Conservation (phyloP, 1,140 invertebrate genomes). For the Liolophura sinensis region DNA sequence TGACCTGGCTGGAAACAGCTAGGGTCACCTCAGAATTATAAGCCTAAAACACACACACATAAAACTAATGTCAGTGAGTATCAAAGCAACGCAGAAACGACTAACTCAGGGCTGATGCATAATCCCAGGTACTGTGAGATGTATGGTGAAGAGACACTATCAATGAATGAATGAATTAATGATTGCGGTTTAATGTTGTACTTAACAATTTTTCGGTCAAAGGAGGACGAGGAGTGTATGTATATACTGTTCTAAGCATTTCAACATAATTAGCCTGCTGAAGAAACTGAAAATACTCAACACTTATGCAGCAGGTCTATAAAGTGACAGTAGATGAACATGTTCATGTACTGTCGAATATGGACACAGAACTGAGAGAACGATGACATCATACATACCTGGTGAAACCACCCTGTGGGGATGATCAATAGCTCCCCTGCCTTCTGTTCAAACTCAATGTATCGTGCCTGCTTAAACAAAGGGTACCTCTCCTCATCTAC, state of each 20-base stretch:
- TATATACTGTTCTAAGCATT: too few relatives aligned
- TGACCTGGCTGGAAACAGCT: slow-evolving; percentile 50
- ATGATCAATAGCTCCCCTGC: slow-evolving; percentile 55
- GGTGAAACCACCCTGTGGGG: slow-evolving; percentile 58
- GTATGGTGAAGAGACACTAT: too few relatives aligned
- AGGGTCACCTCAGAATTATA: slow-evolving; percentile 51
- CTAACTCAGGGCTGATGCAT: too few relatives aligned
- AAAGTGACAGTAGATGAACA: too few relatives aligned
- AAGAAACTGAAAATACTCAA: not conserved
- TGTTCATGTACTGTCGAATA: too few relatives aligned
- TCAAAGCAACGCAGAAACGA: too few relatives aligned
- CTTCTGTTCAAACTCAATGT: slow-evolving; percentile 48
- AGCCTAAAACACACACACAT: slow-evolving; percentile 32
- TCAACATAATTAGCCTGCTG: not conserved
- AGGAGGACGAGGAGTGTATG: too few relatives aligned
- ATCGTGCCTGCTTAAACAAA: slow-evolving; percentile 29
- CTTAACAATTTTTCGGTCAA: too few relatives aligned
- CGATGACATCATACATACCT: slow-evolving; percentile 37
- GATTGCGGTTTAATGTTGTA: too few relatives aligned
- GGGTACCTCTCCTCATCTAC: slow-evolving; percentile 31
- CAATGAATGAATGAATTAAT: too few relatives aligned
- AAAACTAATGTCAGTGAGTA: not conserved
- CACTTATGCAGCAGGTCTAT: not conserved
- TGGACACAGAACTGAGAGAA: too few relatives aligned
- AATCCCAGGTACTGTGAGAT: too few relatives aligned